Evolutionary conservation across 2,888 invertebrate genomes (phyloP).

Genomic region (Dexiosoma caninum): DNA sequence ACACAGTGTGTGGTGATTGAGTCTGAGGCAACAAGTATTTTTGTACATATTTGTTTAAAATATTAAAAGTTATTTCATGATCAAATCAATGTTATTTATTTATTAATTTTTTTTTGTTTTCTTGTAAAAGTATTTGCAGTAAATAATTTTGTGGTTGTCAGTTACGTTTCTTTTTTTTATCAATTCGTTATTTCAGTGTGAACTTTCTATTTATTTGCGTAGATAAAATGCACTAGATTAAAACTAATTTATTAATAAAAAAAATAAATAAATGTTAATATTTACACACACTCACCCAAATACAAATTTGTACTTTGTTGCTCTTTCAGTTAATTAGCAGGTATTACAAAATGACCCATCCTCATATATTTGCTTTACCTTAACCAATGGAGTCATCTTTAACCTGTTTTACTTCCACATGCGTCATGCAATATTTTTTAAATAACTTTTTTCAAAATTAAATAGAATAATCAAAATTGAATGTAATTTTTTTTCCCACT

Average conservation of each 20-base stretch:
- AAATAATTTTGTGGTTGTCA: neutral
- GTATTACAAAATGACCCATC: no score
- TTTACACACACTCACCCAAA: no score
- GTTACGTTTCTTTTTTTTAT: neutral
- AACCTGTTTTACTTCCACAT: no score
- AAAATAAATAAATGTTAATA: neutral
- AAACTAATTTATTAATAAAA: neutral
- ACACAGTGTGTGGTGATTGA: neutral
- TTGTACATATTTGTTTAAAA: constrained; percentile 14
- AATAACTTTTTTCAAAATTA: no score
- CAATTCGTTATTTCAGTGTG: neutral
- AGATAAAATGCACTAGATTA: constrained; percentile 14
- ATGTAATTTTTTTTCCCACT: no score
- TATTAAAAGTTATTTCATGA: constrained; percentile 29
- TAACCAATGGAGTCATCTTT: no score
- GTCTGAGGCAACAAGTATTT: neutral
- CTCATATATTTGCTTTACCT: no score
- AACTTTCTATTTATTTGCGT: constrained; percentile 19
- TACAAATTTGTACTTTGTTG: no score
- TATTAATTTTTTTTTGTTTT: neutral
- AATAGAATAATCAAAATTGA: no score
- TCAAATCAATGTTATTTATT: neutral
- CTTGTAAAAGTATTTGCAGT: neutral
- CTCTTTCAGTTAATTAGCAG: no score
- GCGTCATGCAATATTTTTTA: no score